These are phyloP conservation scores for Gallinago solitaria DNA, from an alignment of 2,797 vertebrate genomes.

Conservation along the genomic window DNA sequence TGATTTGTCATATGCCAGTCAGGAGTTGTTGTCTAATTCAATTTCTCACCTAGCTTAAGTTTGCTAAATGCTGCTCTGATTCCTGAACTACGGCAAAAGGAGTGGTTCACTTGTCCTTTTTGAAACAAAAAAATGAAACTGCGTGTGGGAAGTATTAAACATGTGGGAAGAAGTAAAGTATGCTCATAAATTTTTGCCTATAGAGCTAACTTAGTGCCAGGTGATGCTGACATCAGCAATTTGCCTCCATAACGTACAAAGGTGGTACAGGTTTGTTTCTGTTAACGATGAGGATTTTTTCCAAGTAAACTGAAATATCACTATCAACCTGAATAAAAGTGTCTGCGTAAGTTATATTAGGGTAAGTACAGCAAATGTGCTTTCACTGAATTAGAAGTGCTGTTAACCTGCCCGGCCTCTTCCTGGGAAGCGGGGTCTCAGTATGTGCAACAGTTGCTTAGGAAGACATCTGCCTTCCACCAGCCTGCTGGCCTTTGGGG, in stretches of 20 bases:
- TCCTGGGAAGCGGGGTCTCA: not conserved
- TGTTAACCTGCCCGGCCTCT: not conserved
- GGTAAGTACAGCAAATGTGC: not conserved
- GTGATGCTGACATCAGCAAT: not conserved
- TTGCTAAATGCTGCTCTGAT: not conserved
- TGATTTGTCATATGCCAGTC: not conserved
- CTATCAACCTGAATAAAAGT: not conserved
- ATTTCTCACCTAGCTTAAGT: not conserved
- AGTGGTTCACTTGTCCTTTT: not conserved
- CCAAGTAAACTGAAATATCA: not conserved
- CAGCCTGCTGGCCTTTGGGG: not conserved
- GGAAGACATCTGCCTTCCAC: fast-evolving
- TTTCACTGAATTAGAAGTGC: not conserved
- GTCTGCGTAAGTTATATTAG: not conserved
- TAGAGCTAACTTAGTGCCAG: not conserved
- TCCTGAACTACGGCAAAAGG: not conserved
- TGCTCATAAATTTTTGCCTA: not conserved
- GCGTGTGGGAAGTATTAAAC: not conserved
- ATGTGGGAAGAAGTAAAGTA: not conserved
- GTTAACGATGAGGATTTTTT: not conserved
- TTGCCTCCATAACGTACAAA: not conserved
- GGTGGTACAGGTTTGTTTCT: not conserved
- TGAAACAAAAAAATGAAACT: not conserved
- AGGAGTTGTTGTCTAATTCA: not conserved
- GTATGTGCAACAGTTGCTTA: not conserved